Evolutionary conservation across 2,113 vertebrate genomes (phyloP).

Genomic region (Heliornis fulica): DNA sequence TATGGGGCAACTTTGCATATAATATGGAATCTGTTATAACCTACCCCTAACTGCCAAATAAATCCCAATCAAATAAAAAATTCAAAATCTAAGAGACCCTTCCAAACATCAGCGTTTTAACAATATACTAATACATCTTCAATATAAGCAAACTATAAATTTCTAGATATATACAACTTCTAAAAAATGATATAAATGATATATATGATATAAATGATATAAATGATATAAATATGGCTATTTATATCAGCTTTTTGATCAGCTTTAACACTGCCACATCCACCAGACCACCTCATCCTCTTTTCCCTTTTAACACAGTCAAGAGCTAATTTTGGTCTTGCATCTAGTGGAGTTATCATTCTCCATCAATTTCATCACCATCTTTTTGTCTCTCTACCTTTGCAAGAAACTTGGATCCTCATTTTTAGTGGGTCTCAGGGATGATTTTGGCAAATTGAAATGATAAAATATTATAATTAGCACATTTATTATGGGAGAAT

Average conservation of each 20-base stretch:
- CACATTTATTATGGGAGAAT: background rate
- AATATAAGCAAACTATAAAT: background rate
- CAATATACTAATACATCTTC: background rate
- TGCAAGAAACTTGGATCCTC: background rate
- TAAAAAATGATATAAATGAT: no score
- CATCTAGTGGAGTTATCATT: background rate
- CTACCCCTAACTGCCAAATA: slow-evolving; percentile 7
- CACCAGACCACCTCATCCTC: background rate
- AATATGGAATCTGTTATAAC: slow-evolving; percentile 17
- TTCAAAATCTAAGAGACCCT: background rate
- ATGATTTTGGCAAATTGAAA: background rate
- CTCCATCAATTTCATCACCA: background rate
- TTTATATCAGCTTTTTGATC: background rate
- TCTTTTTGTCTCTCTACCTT: background rate
- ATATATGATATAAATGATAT: no score
- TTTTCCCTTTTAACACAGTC: background rate
- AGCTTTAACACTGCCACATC: background rate
- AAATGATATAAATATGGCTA: no score
- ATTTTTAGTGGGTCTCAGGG: background rate
- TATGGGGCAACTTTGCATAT: background rate
- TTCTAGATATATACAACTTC: background rate
- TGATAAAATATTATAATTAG: background rate
- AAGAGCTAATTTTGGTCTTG: background rate
- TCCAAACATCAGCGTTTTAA: background rate
- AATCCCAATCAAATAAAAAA: background rate